These are phyloP conservation scores for Conger conger DNA, from an alignment of 2,113 vertebrate genomes.

Conservation along the genomic window DNA sequence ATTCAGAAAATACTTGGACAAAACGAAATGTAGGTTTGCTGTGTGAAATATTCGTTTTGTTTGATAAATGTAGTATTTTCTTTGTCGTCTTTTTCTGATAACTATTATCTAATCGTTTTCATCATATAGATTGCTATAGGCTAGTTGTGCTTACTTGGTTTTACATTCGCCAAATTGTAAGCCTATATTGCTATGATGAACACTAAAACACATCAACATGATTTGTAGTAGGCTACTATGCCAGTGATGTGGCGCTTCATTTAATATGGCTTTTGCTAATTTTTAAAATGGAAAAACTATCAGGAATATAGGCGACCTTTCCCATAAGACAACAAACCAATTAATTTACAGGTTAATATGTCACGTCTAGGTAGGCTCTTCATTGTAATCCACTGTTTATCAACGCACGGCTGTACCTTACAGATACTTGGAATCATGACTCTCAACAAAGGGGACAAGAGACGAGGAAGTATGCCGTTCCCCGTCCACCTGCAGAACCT, in stretches of 20 bases:
- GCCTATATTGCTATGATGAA: neutral
- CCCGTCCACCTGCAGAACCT: slow-evolving; percentile 75
- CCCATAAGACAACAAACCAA: no score
- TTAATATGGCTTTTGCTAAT: neutral
- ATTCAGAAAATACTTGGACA: neutral
- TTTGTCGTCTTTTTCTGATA: neutral
- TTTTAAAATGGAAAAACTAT: neutral
- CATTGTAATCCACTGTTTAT: slow-evolving; percentile 27
- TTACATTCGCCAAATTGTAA: neutral
- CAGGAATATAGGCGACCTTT: neutral
- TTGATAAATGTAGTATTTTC: neutral
- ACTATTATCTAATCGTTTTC: neutral
- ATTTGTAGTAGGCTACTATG: neutral
- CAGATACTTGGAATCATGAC: slow-evolving; percentile 75
- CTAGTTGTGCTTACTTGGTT: neutral
- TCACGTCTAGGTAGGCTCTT: neutral
- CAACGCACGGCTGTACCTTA: slow-evolving; percentile 37
- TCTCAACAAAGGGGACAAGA: slow-evolving; percentile 84
- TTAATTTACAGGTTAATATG: neutral
- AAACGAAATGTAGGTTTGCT: slow-evolving; percentile 36
- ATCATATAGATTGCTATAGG: neutral
- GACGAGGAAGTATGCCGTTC: slow-evolving; percentile 86
- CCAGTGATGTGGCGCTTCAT: neutral
- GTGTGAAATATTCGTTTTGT: neutral
- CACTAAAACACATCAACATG: neutral